Base-by-base conservation (phyloP, 1,140 invertebrate genomes). In the Drosophila leontia region DNA sequence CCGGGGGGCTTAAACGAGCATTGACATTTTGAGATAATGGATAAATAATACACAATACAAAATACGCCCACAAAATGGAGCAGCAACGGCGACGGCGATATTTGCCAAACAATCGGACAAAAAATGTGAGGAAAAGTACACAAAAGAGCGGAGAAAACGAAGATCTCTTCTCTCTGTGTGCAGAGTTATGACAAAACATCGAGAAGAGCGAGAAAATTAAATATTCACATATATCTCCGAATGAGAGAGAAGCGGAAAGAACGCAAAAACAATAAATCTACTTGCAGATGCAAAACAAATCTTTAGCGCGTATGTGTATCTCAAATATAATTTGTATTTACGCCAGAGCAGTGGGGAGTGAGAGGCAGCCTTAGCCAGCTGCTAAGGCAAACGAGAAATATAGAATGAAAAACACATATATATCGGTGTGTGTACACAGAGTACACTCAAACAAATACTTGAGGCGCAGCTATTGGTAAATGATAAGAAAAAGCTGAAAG, bases 1-100 rank as follows among this genome's bases (percentile, higher is more conserved):
- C 34, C 15, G 53, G 58, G 57, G 61, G 39, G 50, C 61, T 60
- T 64, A 77, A 86, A 82, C 75, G 71, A 83, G 63, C 72, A 87
- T 82, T 88, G 83, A 87, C 77, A 87, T 83, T 80, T 88, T 59
- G 26, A 74, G 77, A 80, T 88, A 83, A 80, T 88, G 74, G 80
- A 58, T 58, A 80, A 61, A 75, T 55, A 77, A 56, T 72, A 55
- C 42, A 70, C 15, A 47, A 56, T 55, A 64, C 61, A 51, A 72
- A 60, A 86, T 69, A 90, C 85, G 85, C 85, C 85, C 85, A 88
- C 78, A 70, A 90, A 80, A 81, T 74, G 55, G 59, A 81, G 59
- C 72, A 71, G 44, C 77, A 69, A 75, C 61, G 69, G 45, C 71
- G 64, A 53, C 83, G 70, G 71, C 77, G 80, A 81, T 85, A 88